These are phyloP conservation scores for Anolis apletophallus DNA, from an alignment of 2,797 vertebrate species.

Conservation along the genomic window DNA sequence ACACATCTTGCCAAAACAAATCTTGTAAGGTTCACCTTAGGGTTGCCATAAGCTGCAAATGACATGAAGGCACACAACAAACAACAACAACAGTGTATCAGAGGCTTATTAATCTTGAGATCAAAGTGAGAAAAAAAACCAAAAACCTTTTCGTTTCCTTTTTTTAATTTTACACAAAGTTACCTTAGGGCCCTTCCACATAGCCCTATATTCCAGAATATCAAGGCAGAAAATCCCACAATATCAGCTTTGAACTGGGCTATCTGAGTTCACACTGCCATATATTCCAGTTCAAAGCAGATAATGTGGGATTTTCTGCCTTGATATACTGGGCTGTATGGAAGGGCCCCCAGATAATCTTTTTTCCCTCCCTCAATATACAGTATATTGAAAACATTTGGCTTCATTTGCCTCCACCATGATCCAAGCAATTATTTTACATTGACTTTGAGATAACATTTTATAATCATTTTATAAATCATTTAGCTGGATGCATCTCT, in stretches of 20 bases:
- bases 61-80: no score
- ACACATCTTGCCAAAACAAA: no score
- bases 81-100: no score
- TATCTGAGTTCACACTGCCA: no score
- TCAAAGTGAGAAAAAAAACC: neutral
- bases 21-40: no score
- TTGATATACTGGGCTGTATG: no score
- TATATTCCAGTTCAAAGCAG: no score
- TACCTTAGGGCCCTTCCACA: neutral
- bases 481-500: constrained; percentile 29
- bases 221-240: no score
- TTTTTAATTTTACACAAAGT: neutral
- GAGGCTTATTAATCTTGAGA: neutral
- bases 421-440: constrained; percentile 29
- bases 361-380: neutral
- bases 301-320: no score
- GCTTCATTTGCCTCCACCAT: constrained; percentile 29
- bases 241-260: no score
- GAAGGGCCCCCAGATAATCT: neutral
- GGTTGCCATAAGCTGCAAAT: no score
- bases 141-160: neutral
- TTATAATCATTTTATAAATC: constrained; percentile 41
- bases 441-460: constrained; percentile 32
- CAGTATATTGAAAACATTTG: constrained; percentile 17
- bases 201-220: no score